These are phyloP conservation scores for Atopsyche davidsoni DNA, from an alignment of 1,140 invertebrate species.

Conservation along the genomic window DNA sequence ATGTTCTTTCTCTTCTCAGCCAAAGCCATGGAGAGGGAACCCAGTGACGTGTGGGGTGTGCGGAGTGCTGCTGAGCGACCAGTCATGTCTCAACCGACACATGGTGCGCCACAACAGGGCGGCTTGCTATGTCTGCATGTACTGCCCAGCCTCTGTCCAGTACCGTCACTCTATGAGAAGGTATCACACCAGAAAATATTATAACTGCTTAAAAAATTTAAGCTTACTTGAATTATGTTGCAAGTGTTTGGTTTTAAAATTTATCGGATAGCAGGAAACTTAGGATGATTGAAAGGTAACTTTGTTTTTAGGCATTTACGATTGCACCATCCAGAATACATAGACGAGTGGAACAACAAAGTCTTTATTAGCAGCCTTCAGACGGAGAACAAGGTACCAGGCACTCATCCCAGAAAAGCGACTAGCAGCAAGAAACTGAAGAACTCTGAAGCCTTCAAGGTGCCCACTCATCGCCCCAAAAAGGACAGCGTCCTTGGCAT, in stretches of 20 bases:
- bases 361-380: constrained; percentile 24
- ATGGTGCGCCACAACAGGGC: constrained; percentile 31
- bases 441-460: neutral
- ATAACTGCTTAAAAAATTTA: too few relatives aligned
- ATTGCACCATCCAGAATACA: constrained; percentile 32
- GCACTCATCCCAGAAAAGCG: too few relatives aligned
- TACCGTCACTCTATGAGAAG: constrained; percentile 34
- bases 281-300: too few relatives aligned
- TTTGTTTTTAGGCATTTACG: constrained; percentile 33
- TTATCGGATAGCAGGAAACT: too few relatives aligned
- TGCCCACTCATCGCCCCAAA: constrained; percentile 9
- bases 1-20: too few relatives aligned
- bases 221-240: too few relatives aligned
- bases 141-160: constrained; percentile 34
- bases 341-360: constrained; percentile 28
- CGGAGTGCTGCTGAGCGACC: constrained; percentile 28
- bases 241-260: too few relatives aligned
- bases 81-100: constrained; percentile 30
- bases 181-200: neutral
- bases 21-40: too few relatives aligned
- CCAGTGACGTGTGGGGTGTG: constrained; percentile 36
- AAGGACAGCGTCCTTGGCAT: constrained; percentile 17
- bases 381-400: constrained; percentile 8
- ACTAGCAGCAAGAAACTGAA: neutral
- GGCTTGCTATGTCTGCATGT: constrained; percentile 33